Evolutionary conservation across 2,113 vertebrate species (phyloP).

Genomic region (Lagopus muta): DNA sequence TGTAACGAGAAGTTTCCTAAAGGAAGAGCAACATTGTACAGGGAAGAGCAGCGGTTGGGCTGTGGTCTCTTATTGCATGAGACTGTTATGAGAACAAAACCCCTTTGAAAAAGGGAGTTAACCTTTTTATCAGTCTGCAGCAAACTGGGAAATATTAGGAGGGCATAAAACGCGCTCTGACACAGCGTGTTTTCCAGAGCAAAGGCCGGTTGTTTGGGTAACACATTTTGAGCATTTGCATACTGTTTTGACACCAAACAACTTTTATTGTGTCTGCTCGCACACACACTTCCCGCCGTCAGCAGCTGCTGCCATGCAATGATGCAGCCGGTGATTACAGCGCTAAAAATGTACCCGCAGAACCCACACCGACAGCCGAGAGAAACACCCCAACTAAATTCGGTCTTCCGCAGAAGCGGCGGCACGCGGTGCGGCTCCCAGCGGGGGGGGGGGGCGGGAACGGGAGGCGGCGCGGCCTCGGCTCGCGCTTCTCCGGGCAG

Average conservation of each 20-base stretch:
- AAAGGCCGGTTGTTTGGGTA: background rate
- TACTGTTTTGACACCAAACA: rapidly evolving
- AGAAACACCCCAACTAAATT: no score
- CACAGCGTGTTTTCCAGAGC: rapidly evolving
- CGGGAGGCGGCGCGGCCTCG: no score
- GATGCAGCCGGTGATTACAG: background rate
- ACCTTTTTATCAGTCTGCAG: background rate
- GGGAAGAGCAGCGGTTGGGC: background rate
- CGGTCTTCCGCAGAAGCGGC: background rate
- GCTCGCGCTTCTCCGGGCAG: no score
- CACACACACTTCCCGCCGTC: background rate
- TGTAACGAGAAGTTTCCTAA: background rate
- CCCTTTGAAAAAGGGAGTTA: background rate
- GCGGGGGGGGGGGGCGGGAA: no score
- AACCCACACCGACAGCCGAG: rapidly evolving
- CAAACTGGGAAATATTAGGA: background rate
- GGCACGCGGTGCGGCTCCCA: no score
- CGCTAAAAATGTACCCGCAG: background rate
- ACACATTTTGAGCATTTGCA: background rate
- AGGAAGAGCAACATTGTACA: background rate
- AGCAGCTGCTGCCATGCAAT: background rate
- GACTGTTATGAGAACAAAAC: background rate
- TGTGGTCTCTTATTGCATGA: background rate
- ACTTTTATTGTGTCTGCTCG: background rate
- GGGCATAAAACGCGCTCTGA: background rate